Evolutionary conservation across 2,113 vertebrate species (phyloP), one percentile per base, ranked within the genome.

Genomic region (Lathamus discolor): DNA sequence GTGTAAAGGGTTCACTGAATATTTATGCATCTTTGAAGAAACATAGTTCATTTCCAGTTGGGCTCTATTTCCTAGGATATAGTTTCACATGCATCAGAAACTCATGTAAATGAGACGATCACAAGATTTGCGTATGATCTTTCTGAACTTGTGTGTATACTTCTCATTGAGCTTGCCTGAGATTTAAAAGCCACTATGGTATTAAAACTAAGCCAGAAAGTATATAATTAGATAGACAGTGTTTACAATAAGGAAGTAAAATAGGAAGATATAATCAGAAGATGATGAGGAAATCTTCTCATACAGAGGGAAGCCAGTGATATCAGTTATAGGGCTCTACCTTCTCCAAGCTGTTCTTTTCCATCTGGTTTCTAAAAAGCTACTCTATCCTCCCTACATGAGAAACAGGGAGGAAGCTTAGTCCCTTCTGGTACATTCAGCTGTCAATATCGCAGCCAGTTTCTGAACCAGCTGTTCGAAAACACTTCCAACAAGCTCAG

Each of bases 391-490:
- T 76, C 29, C 33, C 44, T 69, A 37, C 44, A 87, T 85, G 74
- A 92, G 66, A 91, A 92, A 73, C 52, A 84, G 57, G 84, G 81
- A 93, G 48, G 74, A 57, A 84, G 74, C 70, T 92, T 44, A 69
- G 52, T 66, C 77, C 84, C 93, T 93, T 95, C 94, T 96, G 94
- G 89, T 79, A 85, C 57, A 76, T 84, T 95, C 93, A 95, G 81
- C 89, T 95, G 95, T 85, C 81, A 84, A 6, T 87, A 91, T 82
- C 52, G 57, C 66, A 92, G 77, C 35, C 77, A 79, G 69, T 66
- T 93, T 96, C 92, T 76, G 66, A 93, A 89, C 18, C 84, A 97
- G 95, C 89, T 95, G 94, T 57, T 95, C 52, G 73, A 89, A 88
- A 92, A 0, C 77, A 93, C 83, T 85, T 92, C 83, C 89, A 95